Base-by-base conservation (phyloP, 2,888 invertebrate species). In the Orchestes rusci region DNA sequence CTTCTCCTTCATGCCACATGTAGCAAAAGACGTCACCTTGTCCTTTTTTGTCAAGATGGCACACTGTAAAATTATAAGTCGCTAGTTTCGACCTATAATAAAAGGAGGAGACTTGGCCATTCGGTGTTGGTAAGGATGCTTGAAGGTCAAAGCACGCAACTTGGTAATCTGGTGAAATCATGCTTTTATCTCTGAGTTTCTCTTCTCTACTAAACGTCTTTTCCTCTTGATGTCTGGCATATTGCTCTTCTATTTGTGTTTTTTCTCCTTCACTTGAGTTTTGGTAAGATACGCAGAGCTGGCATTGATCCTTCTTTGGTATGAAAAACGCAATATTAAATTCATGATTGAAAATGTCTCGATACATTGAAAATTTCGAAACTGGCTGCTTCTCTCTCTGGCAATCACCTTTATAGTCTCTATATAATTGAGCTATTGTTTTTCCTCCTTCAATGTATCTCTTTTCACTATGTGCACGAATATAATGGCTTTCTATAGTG, bases 61-160 rank as follows among this genome's bases (percentile, higher is more conserved):
- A 56, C 29, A 58, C 34, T n/a, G 56, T 59, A 39, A 59, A 58
- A 49, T 59, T 60, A 30, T 56, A 58, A 7, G 53, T 46, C 12
- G 53, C 52, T 37, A 58, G 42, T 41, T 57, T 58, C 15, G 53
- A 49, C 29, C 53, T 52, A 35, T 57, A 58, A 43, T 55, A 56
- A 35, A 53, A 54, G 17, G 50, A 51, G 13, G 50, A 52, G 31
- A 51, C 49, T 19, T 44, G 35, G 7, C 48, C 48, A 7, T 23
- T 23, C 10, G 23, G 23, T 23, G 23, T 23, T 5, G 23, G 23
- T 10, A 23, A 23, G 7, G 23, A 5, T 7, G 23, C 23, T 50
- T 57, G 50, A 12, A 56, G 40, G 39, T 55, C 55, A 48, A 43
- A 48, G 32, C 39, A 46, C 27, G 44, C 40, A 13, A 50, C 50